A percentile compares a stretch with the other conserved stretches of the same genome.
These are phyloP conservation scores for Geophilus truncorum DNA, from an alignment of 2,888 invertebrate species.

Conservation along the genomic window DNA sequence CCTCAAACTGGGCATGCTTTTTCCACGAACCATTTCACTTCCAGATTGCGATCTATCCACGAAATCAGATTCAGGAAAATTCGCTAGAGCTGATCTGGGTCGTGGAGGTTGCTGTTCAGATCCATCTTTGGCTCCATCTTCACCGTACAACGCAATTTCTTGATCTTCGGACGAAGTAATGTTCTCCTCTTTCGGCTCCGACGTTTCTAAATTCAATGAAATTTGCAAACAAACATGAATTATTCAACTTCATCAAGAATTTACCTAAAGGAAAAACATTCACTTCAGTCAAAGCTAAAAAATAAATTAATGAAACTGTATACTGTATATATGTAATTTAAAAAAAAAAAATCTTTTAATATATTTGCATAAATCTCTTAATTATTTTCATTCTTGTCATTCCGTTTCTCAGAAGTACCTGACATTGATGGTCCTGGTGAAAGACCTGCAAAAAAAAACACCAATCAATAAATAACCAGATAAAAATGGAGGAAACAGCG, in stretches of 20 bases:
- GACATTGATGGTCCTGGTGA: slow-evolving; percentile 33
- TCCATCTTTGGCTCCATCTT: slow-evolving; percentile 29
- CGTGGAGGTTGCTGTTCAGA: slow-evolving; percentile 37
- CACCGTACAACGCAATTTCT: slow-evolving; percentile 33
- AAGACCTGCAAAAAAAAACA: slow-evolving; percentile 1
- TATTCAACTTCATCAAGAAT: background rate
- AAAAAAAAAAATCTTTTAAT: too few relatives aligned
- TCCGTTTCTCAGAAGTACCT: slow-evolving; percentile 5
- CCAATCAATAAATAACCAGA: background rate
- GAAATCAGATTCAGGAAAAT: slow-evolving; percentile 39
- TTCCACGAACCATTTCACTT: slow-evolving; percentile 71
- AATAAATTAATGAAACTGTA: background rate
- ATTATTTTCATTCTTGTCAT: background rate
- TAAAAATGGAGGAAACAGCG: too few relatives aligned
- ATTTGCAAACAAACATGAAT: background rate
- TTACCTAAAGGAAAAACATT: background rate
- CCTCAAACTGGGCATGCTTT: slow-evolving; percentile 95
- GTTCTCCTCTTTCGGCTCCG: slow-evolving; percentile 29
- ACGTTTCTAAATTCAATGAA: background rate
- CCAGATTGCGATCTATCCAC: slow-evolving; percentile 33
- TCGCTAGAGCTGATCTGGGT: slow-evolving; percentile 43
- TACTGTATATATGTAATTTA: too few relatives aligned
- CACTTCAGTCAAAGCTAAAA: background rate
- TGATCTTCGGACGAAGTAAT: slow-evolving; percentile 35
- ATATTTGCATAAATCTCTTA: background rate